Percentiles rank a stretch among this genome's conserved stretches.
Evolutionary conservation across 2,797 vertebrate species (phyloP).

Genomic region (Dendrocincla fuliginosa): DNA sequence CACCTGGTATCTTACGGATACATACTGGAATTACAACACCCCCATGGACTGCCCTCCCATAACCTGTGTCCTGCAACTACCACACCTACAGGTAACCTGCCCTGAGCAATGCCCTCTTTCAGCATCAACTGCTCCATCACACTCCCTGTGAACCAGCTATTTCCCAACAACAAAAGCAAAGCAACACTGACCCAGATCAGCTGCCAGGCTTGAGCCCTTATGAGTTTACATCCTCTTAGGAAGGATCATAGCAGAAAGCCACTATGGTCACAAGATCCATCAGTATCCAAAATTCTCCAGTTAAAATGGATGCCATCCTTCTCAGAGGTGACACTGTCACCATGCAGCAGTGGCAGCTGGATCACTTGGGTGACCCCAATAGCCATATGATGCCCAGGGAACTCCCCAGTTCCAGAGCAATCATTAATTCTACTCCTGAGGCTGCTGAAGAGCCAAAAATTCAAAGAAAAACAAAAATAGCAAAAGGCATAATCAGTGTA

Average conservation of each 20-base stretch:
- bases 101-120: background rate
- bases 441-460: background rate
- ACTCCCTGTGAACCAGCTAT: background rate
- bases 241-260: background rate
- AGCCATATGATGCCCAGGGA: background rate
- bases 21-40: slow-evolving; percentile 80
- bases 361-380: background rate
- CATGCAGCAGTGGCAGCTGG: background rate
- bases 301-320: background rate
- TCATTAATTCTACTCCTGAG: background rate
- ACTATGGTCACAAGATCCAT: background rate
- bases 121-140: background rate
- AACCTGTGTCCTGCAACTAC: background rate
- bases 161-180: background rate
- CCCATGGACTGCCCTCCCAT: slow-evolving; percentile 34
- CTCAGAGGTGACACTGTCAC: background rate
- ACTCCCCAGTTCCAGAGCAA: background rate
- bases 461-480: background rate
- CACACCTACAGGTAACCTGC: background rate
- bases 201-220: background rate
- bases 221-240: background rate
- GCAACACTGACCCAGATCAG: background rate
- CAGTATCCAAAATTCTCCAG: background rate
- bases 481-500: background rate
- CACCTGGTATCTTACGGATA: slow-evolving; percentile 84